Percentiles rank a stretch among this genome's conserved stretches.
phyloP scores from a whole-genome alignment of 92 coral and sea anemone species.

The Epizoanthus scotinus region DNA sequence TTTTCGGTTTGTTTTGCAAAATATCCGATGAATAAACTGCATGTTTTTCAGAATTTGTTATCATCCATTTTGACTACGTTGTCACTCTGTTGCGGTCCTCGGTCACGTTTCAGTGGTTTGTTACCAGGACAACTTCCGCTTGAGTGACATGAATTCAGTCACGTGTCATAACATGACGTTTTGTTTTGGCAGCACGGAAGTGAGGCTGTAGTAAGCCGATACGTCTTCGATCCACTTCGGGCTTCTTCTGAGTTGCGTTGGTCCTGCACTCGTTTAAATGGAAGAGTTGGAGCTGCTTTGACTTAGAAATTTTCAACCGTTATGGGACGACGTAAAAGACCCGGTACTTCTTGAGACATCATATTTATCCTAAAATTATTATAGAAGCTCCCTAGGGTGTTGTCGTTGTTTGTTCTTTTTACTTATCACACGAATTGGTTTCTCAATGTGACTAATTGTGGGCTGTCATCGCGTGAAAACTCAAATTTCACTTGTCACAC shows the following conservation, averaged over 20 bases:
- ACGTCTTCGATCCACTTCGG: conserved; percentile 57
- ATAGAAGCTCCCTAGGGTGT: conserved; percentile 45
- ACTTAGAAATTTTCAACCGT: conserved; percentile 58
- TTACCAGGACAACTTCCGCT: conserved; percentile 32
- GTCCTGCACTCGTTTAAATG: conserved; percentile 68
- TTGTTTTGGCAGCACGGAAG: conserved; percentile 80
- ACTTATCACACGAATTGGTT: conserved; percentile 81
- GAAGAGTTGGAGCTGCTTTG: conserved; percentile 57
- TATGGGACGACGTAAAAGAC: conserved; percentile 90
- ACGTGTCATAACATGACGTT: conserved; percentile 99
- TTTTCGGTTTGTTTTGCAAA: too few relatives aligned
- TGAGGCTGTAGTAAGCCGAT: conserved; percentile 95
- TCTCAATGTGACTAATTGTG: conserved; percentile 90
- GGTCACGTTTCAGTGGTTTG: not conserved
- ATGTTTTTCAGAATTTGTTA: too few relatives aligned
- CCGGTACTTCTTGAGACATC: conserved; percentile 55
- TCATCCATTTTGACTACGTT: too few relatives aligned
- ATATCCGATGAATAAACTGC: too few relatives aligned
- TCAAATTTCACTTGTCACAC: conserved; percentile 95
- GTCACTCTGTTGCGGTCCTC: too few relatives aligned
- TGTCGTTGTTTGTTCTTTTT: conserved; percentile 53
- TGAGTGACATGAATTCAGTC: conserved; percentile 46
- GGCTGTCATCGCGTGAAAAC: conserved; percentile 98
- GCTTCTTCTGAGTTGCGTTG: conserved; percentile 24
- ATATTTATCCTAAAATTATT: conserved; percentile 20